Base-by-base conservation (phyloP, 2,113 vertebrate species). In the Chamaea fasciata region DNA sequence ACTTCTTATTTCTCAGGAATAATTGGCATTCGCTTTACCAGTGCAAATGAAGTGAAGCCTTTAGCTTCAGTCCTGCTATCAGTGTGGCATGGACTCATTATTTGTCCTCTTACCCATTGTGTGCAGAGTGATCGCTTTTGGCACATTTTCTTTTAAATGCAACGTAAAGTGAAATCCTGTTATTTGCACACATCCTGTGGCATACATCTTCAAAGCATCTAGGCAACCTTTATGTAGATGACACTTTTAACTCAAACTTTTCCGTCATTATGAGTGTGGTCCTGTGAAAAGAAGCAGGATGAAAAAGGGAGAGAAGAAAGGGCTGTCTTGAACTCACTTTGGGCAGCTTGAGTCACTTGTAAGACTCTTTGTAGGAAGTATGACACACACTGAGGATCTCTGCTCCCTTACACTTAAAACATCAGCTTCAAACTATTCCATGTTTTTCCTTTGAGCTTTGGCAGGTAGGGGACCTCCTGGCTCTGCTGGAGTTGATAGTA, bases 131-230 rank as follows among this genome's bases (percentile, higher is more conserved):
- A 81, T 77, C 9, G 9, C 68, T 30, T 41, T 67, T n/a, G 79
- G 39, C 57, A 18, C 56, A 7, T 94, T 93, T 83, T 86, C 68
- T 81, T 97, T 83, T 79, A 83, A 87, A 88, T 42, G 26, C 81
- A 75, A 81, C 0, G 4, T 74, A 53, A 90, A 94, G 64, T 64
- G 75, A 94, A 93, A 96, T 94, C 57, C 53, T 71, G 76, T 93
- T 93, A 90, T 86, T 96, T 94, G 77, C 80, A 89, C 83, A 83
- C n/a, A 53, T 94, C 89, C 63, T 90, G 35, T 94, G 93, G 63
- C 88, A 84, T 60, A 71, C 12, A 4, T 75, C 73, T 94, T 90
- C 85, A 71, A 83, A 94, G 68, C 86, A 46, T 56, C 93, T 60
- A 67, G 64, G 88, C 79, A 94, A 26, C 82, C 52, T 92, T 93